Evolutionary conservation across 2,888 invertebrate species (phyloP).

Genomic region (Drosophila infuscata): DNA sequence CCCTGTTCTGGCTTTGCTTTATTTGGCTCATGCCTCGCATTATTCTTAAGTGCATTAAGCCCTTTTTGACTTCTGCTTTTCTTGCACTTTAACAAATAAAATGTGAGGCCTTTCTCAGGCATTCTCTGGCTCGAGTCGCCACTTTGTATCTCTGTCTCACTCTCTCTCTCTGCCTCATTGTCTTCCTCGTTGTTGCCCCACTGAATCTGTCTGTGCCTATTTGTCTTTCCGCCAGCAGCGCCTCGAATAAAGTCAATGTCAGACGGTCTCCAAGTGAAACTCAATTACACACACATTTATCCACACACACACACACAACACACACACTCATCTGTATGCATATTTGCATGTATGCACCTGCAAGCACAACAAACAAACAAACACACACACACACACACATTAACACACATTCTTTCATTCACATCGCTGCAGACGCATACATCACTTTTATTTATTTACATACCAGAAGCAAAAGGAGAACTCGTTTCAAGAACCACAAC

Average conservation of each 20-base stretch:
- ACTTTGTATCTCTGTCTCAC: background rate
- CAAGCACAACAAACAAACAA: constrained; percentile 32
- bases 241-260: constrained; percentile 73
- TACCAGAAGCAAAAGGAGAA: constrained; percentile 22
- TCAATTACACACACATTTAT: constrained; percentile 64
- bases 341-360: constrained; percentile 26
- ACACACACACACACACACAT: constrained; percentile 18
- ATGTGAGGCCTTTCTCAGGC: constrained; percentile 55
- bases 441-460: constrained; percentile 75
- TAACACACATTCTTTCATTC: constrained; percentile 14
- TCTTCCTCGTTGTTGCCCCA: constrained; percentile 15
- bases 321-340: constrained; percentile 25
- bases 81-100: constrained; percentile 67
- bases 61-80: constrained; percentile 65
- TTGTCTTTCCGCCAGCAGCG: constrained; percentile 57
- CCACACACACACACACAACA: constrained; percentile 23
- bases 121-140: constrained; percentile 4
- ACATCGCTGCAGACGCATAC: constrained; percentile 43
- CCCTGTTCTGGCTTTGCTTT: constrained; percentile 25
- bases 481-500: background rate
- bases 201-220: constrained; percentile 47
- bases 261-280: constrained; percentile 65
- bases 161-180: constrained; percentile 11
- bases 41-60: constrained; percentile 69
- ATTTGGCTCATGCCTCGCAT: constrained; percentile 55